Evolutionary conservation across 2,113 vertebrate species (phyloP).

Genomic region (Chaetura pelagica): DNA sequence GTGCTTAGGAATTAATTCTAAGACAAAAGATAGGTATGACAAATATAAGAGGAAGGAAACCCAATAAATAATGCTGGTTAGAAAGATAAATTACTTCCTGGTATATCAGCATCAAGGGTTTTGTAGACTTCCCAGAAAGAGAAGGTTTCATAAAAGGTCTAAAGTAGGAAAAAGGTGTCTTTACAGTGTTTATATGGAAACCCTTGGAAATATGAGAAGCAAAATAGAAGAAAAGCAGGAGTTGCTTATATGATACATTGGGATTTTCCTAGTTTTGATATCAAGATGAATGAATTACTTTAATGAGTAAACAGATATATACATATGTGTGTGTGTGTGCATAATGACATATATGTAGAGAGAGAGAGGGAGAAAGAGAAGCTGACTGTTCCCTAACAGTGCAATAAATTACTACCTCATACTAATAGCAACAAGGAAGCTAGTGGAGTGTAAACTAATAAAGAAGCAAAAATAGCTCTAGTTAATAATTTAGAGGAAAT

Average conservation of each 20-base stretch:
- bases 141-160: background rate
- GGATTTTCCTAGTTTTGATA: background rate
- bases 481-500: slow-evolving; percentile 49
- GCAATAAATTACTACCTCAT: background rate
- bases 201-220: background rate
- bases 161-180: background rate
- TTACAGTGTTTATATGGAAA: background rate
- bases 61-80: background rate
- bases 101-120: background rate
- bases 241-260: background rate
- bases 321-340: background rate
- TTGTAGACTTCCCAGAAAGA: background rate
- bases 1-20: slow-evolving; percentile 9
- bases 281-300: background rate
- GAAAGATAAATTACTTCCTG: background rate
- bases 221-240: background rate
- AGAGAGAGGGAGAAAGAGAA: background rate
- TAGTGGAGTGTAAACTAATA: background rate
- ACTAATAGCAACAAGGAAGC: background rate
- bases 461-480: slow-evolving; percentile 45
- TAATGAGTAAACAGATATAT: background rate
- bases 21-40: background rate
- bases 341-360: background rate
- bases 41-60: slow-evolving; percentile 7
- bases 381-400: background rate